These are phyloP conservation scores for Platypus cylindrus DNA, from an alignment of 2,888 invertebrate species.

Conservation along the genomic window DNA sequence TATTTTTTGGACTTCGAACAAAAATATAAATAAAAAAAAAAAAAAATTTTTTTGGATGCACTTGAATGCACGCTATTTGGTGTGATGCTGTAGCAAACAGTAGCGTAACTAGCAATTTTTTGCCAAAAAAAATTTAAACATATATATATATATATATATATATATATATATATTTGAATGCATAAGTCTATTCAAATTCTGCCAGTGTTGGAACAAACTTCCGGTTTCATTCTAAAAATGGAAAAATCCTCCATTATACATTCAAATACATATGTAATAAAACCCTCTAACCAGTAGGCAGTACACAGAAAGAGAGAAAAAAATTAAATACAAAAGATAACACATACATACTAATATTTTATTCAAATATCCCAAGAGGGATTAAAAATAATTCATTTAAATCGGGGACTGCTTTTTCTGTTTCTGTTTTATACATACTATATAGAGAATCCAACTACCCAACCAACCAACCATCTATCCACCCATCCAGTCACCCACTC, in stretches of 20 bases:
- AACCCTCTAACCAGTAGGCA: no score
- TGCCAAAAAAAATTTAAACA: neutral
- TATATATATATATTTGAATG: slow-evolving; percentile 2
- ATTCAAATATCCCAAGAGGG: slow-evolving; percentile 9
- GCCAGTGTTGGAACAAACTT: no score
- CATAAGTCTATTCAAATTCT: neutral
- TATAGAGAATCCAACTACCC: no score
- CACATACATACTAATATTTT: slow-evolving; percentile 12
- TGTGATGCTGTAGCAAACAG: slow-evolving; percentile 14
- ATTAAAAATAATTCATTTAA: slow-evolving; percentile 17
- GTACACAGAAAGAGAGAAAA: no score
- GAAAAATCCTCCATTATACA: no score
- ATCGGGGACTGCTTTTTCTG: slow-evolving; percentile 11
- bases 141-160: slow-evolving; percentile 3
- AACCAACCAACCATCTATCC: no score
- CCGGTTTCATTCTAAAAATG: no score
- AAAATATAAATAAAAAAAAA: slow-evolving; percentile 6
- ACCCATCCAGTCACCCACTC: no score
- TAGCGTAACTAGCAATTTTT: slow-evolving; percentile 3
- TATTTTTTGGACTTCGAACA: slow-evolving; percentile 13
- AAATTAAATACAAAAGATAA: no score
- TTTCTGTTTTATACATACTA: no score
- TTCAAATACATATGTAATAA: no score
- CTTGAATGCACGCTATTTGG: slow-evolving; percentile 12
- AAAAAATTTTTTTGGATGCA: slow-evolving; percentile 11